phyloP scores from a whole-genome alignment of 2,888 invertebrate species.

The Torymus tubicola region DNA sequence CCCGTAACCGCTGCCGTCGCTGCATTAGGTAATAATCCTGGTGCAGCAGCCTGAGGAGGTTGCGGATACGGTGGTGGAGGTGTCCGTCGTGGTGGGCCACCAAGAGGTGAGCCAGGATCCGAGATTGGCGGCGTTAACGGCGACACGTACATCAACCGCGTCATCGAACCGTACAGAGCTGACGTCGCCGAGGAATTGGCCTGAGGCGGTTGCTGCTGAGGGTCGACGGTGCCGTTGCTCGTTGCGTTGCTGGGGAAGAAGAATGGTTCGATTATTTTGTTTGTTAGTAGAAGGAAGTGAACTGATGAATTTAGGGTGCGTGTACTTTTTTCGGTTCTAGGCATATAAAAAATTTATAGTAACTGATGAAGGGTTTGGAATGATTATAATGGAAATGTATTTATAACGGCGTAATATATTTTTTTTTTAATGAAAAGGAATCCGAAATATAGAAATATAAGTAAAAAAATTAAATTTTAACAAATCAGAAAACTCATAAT shows the following conservation, averaged over 20 bases:
- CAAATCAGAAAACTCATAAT: too few species aligned
- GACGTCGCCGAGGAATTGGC: constrained; percentile 74
- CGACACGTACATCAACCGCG: constrained; percentile 86
- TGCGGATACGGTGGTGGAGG: constrained; percentile 88
- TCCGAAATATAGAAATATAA: too few species aligned
- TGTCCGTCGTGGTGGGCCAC: constrained; percentile 84
- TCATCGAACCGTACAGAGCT: constrained; percentile 79
- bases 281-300: too few species aligned
- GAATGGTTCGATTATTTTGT: too few species aligned
- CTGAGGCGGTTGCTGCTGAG: constrained; percentile 69
- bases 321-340: too few species aligned
- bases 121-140: constrained; percentile 92
- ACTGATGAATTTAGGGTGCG: too few species aligned
- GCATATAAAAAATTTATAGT: too few species aligned
- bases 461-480: too few species aligned
- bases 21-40: neutral
- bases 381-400: too few species aligned
- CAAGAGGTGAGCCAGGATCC: constrained; percentile 87
- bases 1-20: neutral
- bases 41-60: constrained; percentile 26
- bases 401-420: too few species aligned
- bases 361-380: too few species aligned
- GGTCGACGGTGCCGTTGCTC: constrained; percentile 66
- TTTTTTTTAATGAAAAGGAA: too few species aligned
- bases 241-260: constrained; percentile 59